Conservation (phyloP, 2,888 invertebrate species). For the Spatulosminthurus flaviceps region DNA sequence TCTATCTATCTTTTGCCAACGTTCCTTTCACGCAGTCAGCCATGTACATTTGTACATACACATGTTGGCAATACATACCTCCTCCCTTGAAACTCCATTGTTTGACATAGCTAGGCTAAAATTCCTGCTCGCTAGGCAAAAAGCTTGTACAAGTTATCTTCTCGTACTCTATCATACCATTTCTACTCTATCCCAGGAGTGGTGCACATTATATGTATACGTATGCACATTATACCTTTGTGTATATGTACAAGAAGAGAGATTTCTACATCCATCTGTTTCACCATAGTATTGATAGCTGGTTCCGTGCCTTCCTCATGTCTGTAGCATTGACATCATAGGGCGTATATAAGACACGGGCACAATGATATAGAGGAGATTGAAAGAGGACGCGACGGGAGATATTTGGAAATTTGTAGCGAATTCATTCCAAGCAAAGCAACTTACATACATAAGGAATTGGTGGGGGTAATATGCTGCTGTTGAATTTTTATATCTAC, state of each 20-base stretch:
- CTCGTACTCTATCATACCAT: no score
- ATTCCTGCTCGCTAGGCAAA: no score
- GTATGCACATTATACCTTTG: no score
- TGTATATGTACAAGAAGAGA: no score
- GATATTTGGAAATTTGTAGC: not conserved
- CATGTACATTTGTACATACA: not conserved
- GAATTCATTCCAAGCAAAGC: not conserved
- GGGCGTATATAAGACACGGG: not conserved
- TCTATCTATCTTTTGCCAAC: not conserved
- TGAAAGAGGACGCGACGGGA: conserved; percentile 12
- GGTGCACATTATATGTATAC: no score
- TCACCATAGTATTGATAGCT: no score
- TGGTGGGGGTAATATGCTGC: not conserved
- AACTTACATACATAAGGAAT: not conserved
- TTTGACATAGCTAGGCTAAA: no score
- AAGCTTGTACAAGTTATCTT: no score
- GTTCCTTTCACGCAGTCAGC: conserved; percentile 14
- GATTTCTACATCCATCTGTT: no score
- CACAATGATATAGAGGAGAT: not conserved
- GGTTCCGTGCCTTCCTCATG: not conserved
- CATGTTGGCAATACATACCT: no score
- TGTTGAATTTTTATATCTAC: not conserved
- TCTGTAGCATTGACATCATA: not conserved
- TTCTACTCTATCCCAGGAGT: no score
- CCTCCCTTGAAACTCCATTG: no score